Base-by-base conservation (phyloP, 2,113 vertebrate genomes). In the Perognathus longimembris region DNA sequence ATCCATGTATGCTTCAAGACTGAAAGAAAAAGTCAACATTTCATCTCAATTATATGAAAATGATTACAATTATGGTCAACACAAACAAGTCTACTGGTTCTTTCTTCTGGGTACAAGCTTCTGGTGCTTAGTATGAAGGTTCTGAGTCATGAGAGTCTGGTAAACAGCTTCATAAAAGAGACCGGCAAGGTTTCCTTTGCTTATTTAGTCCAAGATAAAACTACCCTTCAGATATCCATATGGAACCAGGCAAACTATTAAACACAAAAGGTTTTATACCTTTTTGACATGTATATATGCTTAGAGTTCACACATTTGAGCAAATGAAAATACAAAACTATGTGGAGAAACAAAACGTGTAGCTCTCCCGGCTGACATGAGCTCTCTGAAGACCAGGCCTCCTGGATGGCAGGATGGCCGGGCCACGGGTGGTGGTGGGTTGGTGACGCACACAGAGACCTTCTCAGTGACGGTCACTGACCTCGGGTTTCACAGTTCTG, bases 261-360 rank as follows among this genome's bases (percentile, higher is more conserved):
- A 28, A 63, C 67, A 59, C 30, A 22, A 18, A n/a, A 32, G 6
- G 59, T 38, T 76, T 64, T 59, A 30, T 6, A 61, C n/a, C 59
- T 61, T 74, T 50, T 76, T 78, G 28, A 17, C n/a, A 36, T 94
- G 50, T 84, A 86, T 50, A 57, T 77, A 67, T 74, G 66, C 87
- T 86, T n/a, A 70, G 93, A 69, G 38, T 67, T 87, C 82, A 89
- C 28, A 96, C 59, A 40, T 64, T 66, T 74, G 81, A 77, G 82
- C 28, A 18, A 77, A 4, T 54, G 9, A n/a, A 83, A 75, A 83
- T 82, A 69, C 77, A 91, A 91, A 6, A 87, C n/a, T 70, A 54
- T 28, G 42, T n/a, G 36, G 20, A 75, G 50, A 83, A 73, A 71
- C n/a, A 66, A 67, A 63, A 18, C 50, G 17, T 64, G 71, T 20